A percentile compares a stretch with the other conserved stretches of the same genome.
These are phyloP conservation scores for Phasianus colchicus DNA, from an alignment of 2,113 vertebrate species.

Conservation along the genomic window DNA sequence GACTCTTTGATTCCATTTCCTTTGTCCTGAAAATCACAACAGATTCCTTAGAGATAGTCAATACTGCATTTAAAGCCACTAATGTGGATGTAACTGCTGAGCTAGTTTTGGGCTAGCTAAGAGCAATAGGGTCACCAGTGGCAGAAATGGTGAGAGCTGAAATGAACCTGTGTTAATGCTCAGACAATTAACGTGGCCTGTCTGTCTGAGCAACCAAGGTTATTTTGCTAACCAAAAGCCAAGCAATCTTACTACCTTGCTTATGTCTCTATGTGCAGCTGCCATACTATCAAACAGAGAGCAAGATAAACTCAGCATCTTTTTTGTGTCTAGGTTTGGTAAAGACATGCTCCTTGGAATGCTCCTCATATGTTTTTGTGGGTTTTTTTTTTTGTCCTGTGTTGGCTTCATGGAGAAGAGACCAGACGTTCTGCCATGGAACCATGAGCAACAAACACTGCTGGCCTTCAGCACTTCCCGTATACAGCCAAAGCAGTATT, in stretches of 20 bases:
- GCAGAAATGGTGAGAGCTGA: neutral
- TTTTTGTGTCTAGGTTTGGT: neutral
- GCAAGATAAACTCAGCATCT: neutral
- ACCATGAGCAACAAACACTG: neutral
- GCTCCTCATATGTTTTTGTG: neutral
- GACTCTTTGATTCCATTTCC: neutral
- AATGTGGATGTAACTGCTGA: neutral
- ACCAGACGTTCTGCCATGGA: neutral
- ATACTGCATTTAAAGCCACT: neutral
- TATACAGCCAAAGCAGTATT: neutral
- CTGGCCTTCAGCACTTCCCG: neutral
- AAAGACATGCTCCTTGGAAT: neutral
- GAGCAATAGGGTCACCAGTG: neutral
- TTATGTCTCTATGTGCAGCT: neutral
- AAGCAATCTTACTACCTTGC: neutral
- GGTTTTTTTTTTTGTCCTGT: neutral
- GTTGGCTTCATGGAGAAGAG: neutral
- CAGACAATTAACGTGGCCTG: neutral
- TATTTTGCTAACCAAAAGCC: neutral
- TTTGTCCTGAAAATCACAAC: neutral
- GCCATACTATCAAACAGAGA: fast-evolving
- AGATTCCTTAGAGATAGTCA: neutral
- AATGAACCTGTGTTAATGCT: neutral
- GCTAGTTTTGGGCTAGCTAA: neutral
- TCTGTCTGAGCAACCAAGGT: neutral